These are phyloP conservation scores for Cricetomys ansorgei DNA, from an alignment of 2,113 vertebrate species.

Conservation along the genomic window DNA sequence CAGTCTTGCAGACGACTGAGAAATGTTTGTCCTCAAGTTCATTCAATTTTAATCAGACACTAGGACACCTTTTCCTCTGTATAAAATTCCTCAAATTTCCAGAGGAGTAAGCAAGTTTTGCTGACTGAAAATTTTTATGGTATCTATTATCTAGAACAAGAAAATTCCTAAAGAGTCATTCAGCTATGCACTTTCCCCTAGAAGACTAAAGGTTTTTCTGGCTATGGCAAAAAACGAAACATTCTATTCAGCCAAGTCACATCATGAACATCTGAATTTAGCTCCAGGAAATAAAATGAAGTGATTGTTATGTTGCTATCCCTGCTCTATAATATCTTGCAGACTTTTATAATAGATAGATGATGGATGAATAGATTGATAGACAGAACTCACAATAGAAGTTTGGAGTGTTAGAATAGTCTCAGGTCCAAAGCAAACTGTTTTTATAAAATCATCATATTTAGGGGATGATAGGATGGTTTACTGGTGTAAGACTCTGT, in stretches of 20 bases:
- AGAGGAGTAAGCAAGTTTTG: not conserved
- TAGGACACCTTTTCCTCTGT: not conserved
- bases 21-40: not conserved
- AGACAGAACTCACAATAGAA: not conserved
- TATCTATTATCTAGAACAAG: not conserved
- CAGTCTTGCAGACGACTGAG: not conserved
- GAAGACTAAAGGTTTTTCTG: not conserved
- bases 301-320: not conserved
- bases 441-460: not conserved
- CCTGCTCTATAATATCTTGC: not conserved
- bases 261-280: not conserved
- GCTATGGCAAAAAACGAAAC: not conserved
- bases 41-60: not conserved
- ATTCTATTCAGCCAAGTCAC: not conserved
- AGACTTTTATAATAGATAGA: not conserved
- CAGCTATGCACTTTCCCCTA: not conserved
- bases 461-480: not conserved
- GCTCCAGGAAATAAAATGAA: not conserved
- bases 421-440: not conserved
- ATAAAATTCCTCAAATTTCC: not conserved
- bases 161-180: not conserved
- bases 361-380: not conserved
- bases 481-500: not conserved
- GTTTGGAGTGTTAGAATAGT: not conserved
- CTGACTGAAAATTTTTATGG: not conserved